Evolutionary conservation across 2,888 invertebrate species (phyloP), one percentile per base, ranked within the genome.

Genomic region (Meliscaeva auricollis): DNA sequence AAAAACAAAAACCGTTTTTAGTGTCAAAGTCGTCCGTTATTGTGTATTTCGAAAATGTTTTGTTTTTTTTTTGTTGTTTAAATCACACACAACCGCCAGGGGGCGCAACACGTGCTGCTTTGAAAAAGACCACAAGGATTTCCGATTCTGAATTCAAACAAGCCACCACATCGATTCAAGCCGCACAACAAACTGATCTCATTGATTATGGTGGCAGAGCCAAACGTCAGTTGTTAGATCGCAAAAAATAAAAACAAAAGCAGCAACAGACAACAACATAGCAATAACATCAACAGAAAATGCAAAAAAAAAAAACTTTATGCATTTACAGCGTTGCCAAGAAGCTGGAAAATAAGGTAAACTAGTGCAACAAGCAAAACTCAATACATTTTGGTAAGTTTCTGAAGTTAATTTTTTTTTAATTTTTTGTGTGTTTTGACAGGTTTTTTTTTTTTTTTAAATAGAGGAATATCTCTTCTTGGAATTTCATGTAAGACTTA

Each of bases 101-200:
- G 20, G 64, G 48, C 50, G 50, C 50, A 50, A 56, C 60, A 30
- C 75, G 52, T 54, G 54, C 11, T 41, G 52, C 48, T 13, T 38
- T 9, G 13, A 13, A 38, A 38, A 15, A 69, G 56, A 52, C 20
- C 20, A 48, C 52, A 76, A 73, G 81, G 81, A 81, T 69, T 46
- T 64, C 73, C 73, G 30, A 64, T 73, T 81, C 35, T 64, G 44
- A 44, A 30, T 32, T 64, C 46, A 64, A 32, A 50, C 68, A 81
- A 76, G 76, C 85, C 81, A 85, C 85, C 81, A 77, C 85, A 81
- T 81, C 85, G 85, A 81, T 81, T 85, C 81, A 85, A 85, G 81
- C 81, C 85, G 85, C 81, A 77, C 85, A 80, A 81, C 85, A 81
- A 85, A 85, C 85, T 85, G 85, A 85, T 85, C 85, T 69, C 85